Evolutionary conservation across 2,888 invertebrate species (phyloP), one percentile per base, ranked within the genome.

Genomic region (Lycaena phlaeas): DNA sequence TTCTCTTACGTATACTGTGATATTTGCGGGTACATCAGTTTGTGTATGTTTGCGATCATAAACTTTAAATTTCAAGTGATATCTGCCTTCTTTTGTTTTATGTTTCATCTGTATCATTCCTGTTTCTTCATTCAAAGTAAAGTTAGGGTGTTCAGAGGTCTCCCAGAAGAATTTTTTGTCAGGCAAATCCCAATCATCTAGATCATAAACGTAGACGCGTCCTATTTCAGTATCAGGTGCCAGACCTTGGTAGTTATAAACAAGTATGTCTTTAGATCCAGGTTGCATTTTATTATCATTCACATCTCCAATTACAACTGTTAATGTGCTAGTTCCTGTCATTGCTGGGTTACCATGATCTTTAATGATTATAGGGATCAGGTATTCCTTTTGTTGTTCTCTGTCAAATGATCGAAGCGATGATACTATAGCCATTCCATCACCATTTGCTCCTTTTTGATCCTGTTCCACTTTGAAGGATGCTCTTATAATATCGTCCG

Each of bases 221-320:
- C 98, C 98, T 49, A 98, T 93, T 70, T 93, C 94, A 0, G 96
- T 94, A 56, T 94, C 95, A 15, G 93, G 94, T 41, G 95, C 92
- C 73, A 93, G 92, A 9, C 95, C 94, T 88, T 94, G 89, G 57
- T 98, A 99, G 76, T 97, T 98, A 77, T 98, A 98, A 2, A 98
- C 96, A 65, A 97, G 94, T 60, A 99, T 96, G 52, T 97, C 94
- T 85, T 98, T 98, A 3, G 94, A 92, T 1, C 98, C 99, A 0
- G 98, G 96, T 65, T 95, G 95, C 96, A 98, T 99, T 81, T 96
- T 95, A 75, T 98, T 98, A 70, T 98, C 98, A 72, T 99, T 99
- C 14, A 95, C 93, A 75, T 99, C 98, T 14, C 98, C 98, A 57
- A 99, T 98, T 37, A 97, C 95, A 15, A 98, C 95, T 0, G 97